A percentile compares a stretch with the other conserved stretches of the same genome.
phyloP scores from a whole-genome alignment of 2,113 vertebrate species.

The Brachirus orientalis region DNA sequence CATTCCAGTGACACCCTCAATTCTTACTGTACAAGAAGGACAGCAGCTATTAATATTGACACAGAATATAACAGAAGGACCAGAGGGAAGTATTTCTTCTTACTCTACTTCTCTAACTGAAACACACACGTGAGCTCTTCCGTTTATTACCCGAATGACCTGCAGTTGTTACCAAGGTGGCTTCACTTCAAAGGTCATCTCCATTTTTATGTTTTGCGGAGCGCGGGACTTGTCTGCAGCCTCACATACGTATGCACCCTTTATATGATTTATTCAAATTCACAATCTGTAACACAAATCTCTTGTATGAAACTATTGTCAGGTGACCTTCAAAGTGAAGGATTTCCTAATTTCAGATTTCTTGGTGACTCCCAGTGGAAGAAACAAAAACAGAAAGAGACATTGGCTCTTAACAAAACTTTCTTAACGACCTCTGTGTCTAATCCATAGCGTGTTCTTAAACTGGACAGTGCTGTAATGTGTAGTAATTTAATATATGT shows the following conservation, averaged over 20 bases:
- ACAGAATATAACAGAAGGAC: conserved; percentile 9
- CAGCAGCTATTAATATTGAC: conserved; percentile 46
- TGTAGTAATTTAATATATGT: no score
- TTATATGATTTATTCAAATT: no score
- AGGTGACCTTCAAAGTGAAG: background rate
- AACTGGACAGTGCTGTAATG: no score
- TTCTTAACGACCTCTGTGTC: no score
- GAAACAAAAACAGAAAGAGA: background rate
- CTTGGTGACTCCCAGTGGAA: conserved; percentile 1
- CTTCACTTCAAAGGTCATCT: background rate
- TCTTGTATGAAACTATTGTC: background rate
- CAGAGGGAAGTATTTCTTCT: background rate
- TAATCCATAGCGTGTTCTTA: no score
- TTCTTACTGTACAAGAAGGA: conserved; percentile 63
- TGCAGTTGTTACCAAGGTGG: background rate
- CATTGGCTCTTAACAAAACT: background rate
- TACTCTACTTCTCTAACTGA: background rate
- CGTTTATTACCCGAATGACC: background rate
- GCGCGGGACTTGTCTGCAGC: background rate
- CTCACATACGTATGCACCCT: background rate
- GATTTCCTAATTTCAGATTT: background rate
- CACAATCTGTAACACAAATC: no score
- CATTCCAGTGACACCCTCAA: conserved; percentile 54
- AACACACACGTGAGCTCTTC: background rate
- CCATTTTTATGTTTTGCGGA: background rate